Evolutionary conservation across 2,797 vertebrate species (phyloP).

Genomic region (Sebastolobus altivelis): DNA sequence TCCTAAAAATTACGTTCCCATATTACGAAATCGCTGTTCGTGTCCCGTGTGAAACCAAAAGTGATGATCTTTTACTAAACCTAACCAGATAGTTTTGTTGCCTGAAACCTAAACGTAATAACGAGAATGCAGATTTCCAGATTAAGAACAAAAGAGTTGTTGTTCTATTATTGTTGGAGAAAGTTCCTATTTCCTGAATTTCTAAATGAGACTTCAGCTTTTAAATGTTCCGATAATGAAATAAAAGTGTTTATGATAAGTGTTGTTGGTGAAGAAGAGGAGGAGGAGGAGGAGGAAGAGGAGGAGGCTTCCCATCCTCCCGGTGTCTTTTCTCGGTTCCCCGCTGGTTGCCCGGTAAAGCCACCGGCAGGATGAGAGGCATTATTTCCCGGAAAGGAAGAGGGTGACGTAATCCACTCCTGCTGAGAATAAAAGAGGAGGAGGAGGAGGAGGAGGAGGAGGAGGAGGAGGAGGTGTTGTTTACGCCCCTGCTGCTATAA

Average conservation of each 20-base stretch:
- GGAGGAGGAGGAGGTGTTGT: slow-evolving; percentile 25
- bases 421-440: slow-evolving; percentile 35
- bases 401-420: slow-evolving; percentile 51
- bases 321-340: slow-evolving; percentile 40
- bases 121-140: not conserved
- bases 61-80: no score
- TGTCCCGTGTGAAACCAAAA: no score
- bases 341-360: slow-evolving; percentile 51
- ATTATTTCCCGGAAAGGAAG: slow-evolving; percentile 71
- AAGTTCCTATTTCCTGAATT: not conserved
- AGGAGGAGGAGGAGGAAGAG: not conserved
- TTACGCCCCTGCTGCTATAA: not conserved
- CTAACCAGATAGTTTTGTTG: no score
- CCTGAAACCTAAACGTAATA: no score
- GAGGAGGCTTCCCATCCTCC: slow-evolving; percentile 24
- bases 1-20: no score
- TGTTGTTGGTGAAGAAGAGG: not conserved
- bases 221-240: slow-evolving; percentile 3
- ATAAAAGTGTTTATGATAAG: not conserved
- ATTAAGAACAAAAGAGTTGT: not conserved
- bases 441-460: slow-evolving; percentile 30
- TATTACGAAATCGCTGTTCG: no score
- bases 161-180: not conserved
- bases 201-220: not conserved
- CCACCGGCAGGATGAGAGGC: slow-evolving; percentile 41